Evolutionary conservation across 2,888 invertebrate genomes (phyloP), one percentile per base, ranked within the genome.

Genomic region (Liodrosophila aerea): DNA sequence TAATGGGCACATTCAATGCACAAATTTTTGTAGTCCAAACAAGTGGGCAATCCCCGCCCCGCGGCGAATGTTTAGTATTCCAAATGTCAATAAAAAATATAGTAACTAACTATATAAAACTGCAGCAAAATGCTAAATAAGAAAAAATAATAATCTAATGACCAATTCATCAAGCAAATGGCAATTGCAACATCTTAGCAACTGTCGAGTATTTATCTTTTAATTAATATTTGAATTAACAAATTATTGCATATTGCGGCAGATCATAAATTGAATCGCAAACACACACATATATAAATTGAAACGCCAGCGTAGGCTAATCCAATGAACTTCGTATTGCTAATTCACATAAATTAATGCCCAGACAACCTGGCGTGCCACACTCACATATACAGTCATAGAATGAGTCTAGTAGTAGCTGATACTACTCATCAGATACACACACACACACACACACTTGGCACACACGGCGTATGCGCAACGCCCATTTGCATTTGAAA

Each of bases 401-500:
- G 39, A 53, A 36, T 36, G 37, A 46, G 31, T 53, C 34, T 61
- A 33, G 43, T 61, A 33, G 43, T 22, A 37, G 50, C 46, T 18
- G 16, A 50, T 46, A 54, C 30, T 22, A 15, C 16, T 36, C 43
- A n/a, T 12, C 30, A n/a, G n/a, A 31, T 16, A 18, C 16, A 12
- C 1, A 18, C 11, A 18, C 9, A 18, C 4, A 9, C n/a, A 5
- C n/a, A 18, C 11, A 9, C 0, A 13, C 15, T 29, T 8, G 59
- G 7, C 15, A 27, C 15, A 61, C 59, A 36, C 31, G 63, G 84
- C 78, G 83, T 87, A 88, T 88, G 88, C 82, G 85, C 87, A 87
- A 88, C 88, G 87, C 88, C 88, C 85, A 80, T 83, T 83, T 80
- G 72, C 77, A 82, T 85, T 80, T 76, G 41, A 76, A 85, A 84